phyloP scores from a whole-genome alignment of 2,113 vertebrate genomes.

The Tragelaphus buxtoni region DNA sequence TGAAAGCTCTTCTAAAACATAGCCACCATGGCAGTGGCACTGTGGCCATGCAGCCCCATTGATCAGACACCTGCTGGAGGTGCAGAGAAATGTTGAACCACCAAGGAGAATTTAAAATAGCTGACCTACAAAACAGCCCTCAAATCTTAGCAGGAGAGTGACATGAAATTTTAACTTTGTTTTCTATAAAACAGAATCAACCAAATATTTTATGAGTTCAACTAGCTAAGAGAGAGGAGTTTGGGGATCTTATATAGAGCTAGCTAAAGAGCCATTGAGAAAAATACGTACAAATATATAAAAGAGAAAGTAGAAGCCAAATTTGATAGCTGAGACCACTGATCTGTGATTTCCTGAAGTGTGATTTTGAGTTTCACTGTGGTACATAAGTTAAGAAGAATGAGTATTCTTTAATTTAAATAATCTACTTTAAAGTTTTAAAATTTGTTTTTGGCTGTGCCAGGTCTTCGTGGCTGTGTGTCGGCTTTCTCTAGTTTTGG shows the following conservation, averaged over 20 bases:
- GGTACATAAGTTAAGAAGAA: not conserved
- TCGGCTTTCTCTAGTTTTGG: not conserved
- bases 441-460: not conserved
- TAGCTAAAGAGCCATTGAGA: not conserved
- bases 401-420: not conserved
- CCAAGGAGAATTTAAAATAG: constrained; percentile 10
- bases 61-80: not conserved
- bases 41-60: not conserved
- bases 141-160: not conserved
- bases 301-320: not conserved
- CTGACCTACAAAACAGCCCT: constrained; percentile 49
- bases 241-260: not conserved
- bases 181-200: constrained; percentile 27
- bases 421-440: not conserved
- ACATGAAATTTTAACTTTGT: constrained; percentile 47
- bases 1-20: not conserved
- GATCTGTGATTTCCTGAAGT: not conserved
- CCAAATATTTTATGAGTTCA: constrained; percentile 54
- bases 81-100: not conserved
- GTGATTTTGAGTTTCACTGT: not conserved
- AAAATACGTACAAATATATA: not conserved
- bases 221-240: not conserved
- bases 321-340: not conserved
- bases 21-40: not conserved
- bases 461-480: not conserved